A percentile compares a stretch with the other conserved stretches of the same genome.
phyloP scores from a whole-genome alignment of 2,888 invertebrate species.

The Drosophila antonietae region DNA sequence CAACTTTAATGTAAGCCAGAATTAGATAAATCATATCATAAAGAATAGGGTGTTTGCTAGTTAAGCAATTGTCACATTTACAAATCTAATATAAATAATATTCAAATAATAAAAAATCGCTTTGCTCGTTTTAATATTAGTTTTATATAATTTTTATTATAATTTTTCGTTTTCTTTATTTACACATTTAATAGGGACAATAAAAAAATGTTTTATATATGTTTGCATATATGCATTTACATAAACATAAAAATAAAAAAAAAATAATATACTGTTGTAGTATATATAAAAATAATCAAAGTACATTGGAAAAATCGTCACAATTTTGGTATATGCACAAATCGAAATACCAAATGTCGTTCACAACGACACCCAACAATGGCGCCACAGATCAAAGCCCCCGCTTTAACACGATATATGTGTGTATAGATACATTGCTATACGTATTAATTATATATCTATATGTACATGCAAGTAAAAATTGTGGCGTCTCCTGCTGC shows the following conservation, averaged over 20 bases:
- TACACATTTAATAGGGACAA: conserved; percentile 55
- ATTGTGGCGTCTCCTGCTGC: conserved; percentile 1
- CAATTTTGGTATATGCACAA: conserved; percentile 45
- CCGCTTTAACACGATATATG: conserved; percentile 7
- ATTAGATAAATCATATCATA: neutral
- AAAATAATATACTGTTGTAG: conserved; percentile 34
- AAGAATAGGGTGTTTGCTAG: neutral
- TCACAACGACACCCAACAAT: conserved; percentile 40
- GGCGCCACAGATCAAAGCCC: conserved; percentile 19
- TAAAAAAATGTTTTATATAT: conserved; percentile 24
- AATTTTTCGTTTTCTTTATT: conserved; percentile 52
- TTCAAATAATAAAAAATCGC: neutral
- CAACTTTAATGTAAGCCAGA: neutral
- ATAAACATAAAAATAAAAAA: conserved; percentile 29
- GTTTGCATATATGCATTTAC: neutral
- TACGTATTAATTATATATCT: conserved; percentile 4
- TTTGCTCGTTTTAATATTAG: neutral
- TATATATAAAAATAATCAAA: conserved; percentile 42
- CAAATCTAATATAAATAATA: neutral
- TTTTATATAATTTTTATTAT: conserved; percentile 37
- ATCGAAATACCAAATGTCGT: conserved; percentile 44
- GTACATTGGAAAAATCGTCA: conserved; percentile 42
- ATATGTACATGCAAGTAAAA: conserved; percentile 22
- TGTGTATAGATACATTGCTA: conserved; percentile 2
- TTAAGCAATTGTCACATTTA: neutral